phyloP scores from a whole-genome alignment of 2,888 invertebrate genomes.

The Drosophila merina region DNA sequence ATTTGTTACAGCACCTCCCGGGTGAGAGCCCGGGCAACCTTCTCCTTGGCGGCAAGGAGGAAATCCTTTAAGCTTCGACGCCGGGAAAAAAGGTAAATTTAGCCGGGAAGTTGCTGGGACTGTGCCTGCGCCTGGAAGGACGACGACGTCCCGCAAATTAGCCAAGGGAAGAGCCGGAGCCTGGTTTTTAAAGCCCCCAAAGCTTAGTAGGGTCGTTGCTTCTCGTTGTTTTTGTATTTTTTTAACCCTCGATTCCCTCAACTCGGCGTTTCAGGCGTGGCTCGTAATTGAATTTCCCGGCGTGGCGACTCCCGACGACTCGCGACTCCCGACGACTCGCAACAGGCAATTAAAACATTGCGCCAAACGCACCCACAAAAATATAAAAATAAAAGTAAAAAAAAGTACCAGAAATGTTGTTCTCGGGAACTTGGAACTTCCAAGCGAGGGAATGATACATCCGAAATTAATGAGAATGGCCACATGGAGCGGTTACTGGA shows the following conservation, averaged over 20 bases:
- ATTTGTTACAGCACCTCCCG: constrained; percentile 19
- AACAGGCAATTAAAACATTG: constrained; percentile 61
- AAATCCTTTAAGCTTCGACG: constrained; percentile 33
- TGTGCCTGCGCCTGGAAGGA: background rate
- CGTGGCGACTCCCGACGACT: constrained; percentile 1
- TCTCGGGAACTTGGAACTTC: background rate
- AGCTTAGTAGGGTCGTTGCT: constrained; percentile 17
- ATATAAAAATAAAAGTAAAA: constrained; percentile 22
- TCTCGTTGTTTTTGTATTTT: background rate
- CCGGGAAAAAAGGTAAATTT: constrained; percentile 31
- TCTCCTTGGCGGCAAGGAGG: background rate
- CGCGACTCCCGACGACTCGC: constrained; percentile 6
- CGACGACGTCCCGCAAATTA: constrained; percentile 11
- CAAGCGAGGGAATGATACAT: background rate
- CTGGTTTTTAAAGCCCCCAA: constrained; percentile 9
- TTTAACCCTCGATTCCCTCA: background rate
- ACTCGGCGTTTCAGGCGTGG: constrained; percentile 18
- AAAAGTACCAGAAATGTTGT: constrained; percentile 21
- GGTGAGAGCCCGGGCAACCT: background rate
- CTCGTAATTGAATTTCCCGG: constrained; percentile 43
- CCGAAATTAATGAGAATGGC: constrained; percentile 25
- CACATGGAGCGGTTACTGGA: background rate
- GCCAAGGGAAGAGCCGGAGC: constrained; percentile 4
- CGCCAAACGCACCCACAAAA: constrained; percentile 63
- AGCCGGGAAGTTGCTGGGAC: constrained; percentile 22